Evolutionary conservation across 2,888 invertebrate genomes (phyloP), one percentile per base, ranked within the genome.

Genomic region (Barypeithes pellucidus): DNA sequence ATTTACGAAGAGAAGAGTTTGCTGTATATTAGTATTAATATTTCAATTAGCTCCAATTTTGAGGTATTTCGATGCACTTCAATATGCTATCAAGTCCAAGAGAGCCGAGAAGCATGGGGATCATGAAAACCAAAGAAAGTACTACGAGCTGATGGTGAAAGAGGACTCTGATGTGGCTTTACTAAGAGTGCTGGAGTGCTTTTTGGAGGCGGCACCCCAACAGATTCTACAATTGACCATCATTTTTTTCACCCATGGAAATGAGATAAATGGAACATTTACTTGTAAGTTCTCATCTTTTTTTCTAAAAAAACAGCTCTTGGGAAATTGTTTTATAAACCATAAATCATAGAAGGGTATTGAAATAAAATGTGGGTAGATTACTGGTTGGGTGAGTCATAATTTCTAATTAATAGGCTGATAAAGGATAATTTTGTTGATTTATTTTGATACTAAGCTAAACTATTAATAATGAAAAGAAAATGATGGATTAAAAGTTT

Each of bases 131-230:
- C 92, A 93, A 82, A 88, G 90, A 57, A 87, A 89, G 79, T 93
- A 92, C 85, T 94, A 93, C 82, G 87, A 90, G 41, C 87, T 92
- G 75, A 94, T 94, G 92, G 87, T 94, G 67, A 92, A 92, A 78
- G 94, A 94, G 81, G 94, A 94, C 83, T 91, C 93, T 0, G 94
- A 94, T 84, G 93, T 94, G 0, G 93, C 94, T 0, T 86, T 95
- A 70, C 86, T 95, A 72, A 86, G 94, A 79, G 91, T 94, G 50
- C 90, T 94, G 81, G 94, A 95, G 84, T 94, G 94, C 84, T 94
- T 94, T 84, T 85, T 94, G 52, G 94, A 94, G 85, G 92, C 94
- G 0, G 94, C 94, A 0, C 94, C 94, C 0, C 94, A 94, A 83
- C 93, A 93, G 82, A 92, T 94, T 61, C 85, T 94, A 73, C 94